A percentile compares a stretch with the other conserved stretches of the same genome.
Evolutionary conservation across 92 coral and sea anemone species (phyloP).

Genomic region (Epizoanthus rinbou): DNA sequence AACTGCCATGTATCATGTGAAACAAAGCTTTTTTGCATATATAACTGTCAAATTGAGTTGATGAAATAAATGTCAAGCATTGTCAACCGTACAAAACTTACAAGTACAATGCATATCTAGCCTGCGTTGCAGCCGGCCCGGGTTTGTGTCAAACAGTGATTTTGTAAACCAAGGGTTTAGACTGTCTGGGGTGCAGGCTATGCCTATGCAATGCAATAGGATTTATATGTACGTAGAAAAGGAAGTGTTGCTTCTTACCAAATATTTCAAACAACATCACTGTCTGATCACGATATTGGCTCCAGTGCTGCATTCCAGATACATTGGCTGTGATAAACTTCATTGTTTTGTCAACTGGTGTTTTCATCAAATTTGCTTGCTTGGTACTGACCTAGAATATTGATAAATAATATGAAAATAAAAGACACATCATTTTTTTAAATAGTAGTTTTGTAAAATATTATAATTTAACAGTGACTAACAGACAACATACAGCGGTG

Average conservation of each 20-base stretch:
- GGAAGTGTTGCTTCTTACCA: conserved; percentile 63
- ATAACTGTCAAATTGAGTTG: neutral
- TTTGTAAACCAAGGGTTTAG: no score
- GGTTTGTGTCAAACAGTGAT: no score
- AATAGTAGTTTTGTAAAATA: no score
- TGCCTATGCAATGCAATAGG: no score
- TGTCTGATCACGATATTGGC: conserved; percentile 72
- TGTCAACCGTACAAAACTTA: neutral
- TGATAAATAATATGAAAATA: neutral
- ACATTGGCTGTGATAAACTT: conserved; percentile 78
- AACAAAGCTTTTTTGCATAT: neutral
- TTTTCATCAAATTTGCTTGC: conserved; percentile 46
- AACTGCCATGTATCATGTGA: neutral
- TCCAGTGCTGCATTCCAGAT: conserved; percentile 74
- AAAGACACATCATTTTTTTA: no score
- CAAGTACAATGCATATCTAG: no score
- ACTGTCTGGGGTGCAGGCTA: no score
- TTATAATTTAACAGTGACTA: no score
- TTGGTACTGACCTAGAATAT: conserved; percentile 13
- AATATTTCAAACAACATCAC: conserved; percentile 75
- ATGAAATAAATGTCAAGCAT: neutral
- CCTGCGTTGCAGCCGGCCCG: no score
- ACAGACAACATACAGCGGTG: no score
- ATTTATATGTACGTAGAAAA: no score
- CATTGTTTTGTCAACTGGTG: conserved; percentile 71